Evolutionary conservation across 2,113 vertebrate species (phyloP), one percentile per base, ranked within the genome.

Genomic region (Polypterus senegalus): DNA sequence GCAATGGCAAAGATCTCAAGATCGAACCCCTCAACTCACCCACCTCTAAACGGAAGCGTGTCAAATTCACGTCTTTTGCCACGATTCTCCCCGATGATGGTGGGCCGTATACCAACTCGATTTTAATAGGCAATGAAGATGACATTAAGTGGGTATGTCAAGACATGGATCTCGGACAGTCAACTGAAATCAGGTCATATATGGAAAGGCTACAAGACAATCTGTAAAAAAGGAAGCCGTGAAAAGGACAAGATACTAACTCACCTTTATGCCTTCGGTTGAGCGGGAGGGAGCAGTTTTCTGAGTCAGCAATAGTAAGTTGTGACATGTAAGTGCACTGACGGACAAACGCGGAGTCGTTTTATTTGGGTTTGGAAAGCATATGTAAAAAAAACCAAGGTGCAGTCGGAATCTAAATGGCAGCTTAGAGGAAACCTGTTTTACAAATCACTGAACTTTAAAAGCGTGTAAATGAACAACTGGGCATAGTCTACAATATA

Each of bases 141-240:
- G 86, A 86, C 71, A 97, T 98, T 78, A 92, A 98, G 81, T 98
- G 94, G 96, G 93, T 98, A 61, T 98, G 94, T 77, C 92, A 92
- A 78, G 94, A 98, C 67, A 86, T 93, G 91, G 91, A 92, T 77
- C 84, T 93, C 74, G 91, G 90, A 4, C 89, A 87, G 62, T 89
- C 92, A 51, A 77, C 80, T 65, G 93, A 93, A 82, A 88, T 98
- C 76, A 89, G 89, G 81, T 92, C 90, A 78, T 98, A 98, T 74
- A 90, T 97, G 94, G 94, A 93, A 72, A 89, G 93, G 78, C 89
- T 98, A 79, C 93, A 95, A 83, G 94, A 97, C 87, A 94, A 89
- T 89, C 87, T 96, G 90, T 97, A 80, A 92, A 81, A 75, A 71
- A 76, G 78, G 75, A 79, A 8, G 7, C 49, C 55, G 74, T 80